These are phyloP conservation scores for Acanthochromis polyacanthus DNA, from an alignment of 2,113 vertebrate species.

Conservation along the genomic window DNA sequence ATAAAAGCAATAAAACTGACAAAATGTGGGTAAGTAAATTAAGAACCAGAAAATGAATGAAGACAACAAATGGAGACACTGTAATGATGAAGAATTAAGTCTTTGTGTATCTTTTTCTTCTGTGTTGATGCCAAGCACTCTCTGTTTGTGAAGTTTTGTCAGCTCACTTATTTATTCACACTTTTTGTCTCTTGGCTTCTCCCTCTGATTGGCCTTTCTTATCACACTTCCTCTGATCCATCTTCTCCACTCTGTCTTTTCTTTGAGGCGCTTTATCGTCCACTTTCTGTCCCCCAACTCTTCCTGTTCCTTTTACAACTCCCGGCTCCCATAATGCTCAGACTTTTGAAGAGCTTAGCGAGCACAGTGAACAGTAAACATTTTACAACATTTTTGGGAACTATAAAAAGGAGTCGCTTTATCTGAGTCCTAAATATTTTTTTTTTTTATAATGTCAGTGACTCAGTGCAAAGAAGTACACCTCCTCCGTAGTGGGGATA, in stretches of 20 bases:
- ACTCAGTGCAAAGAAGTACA: constrained; percentile 55
- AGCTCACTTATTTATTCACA: constrained; percentile 31
- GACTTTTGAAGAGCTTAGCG: constrained; percentile 39
- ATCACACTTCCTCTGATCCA: constrained; percentile 29
- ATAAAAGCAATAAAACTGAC: constrained; percentile 44
- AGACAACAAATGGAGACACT: constrained; percentile 11
- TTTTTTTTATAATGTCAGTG: constrained; percentile 63
- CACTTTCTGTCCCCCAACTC: constrained; percentile 20
- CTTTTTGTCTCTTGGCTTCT: constrained; percentile 22
- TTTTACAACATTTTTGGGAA: constrained; percentile 57
- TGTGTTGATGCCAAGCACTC: not conserved
- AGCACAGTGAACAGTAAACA: constrained; percentile 54
- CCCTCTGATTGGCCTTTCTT: constrained; percentile 16
- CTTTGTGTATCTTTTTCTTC: constrained; percentile 16
- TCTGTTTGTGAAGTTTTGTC: constrained; percentile 8
- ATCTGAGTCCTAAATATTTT: constrained; percentile 51
- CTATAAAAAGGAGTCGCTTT: constrained; percentile 48
- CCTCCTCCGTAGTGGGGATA: constrained; percentile 50
- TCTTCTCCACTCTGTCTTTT: constrained; percentile 18
- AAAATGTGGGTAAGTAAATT: constrained; percentile 34
- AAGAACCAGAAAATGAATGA: constrained; percentile 31
- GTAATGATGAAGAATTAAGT: constrained; percentile 34
- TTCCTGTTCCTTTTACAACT: constrained; percentile 18
- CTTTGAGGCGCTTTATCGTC: constrained; percentile 26
- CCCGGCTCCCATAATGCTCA: constrained; percentile 17